phyloP scores from a whole-genome alignment of 2,113 vertebrate species.

The Poeciliopsis turrubarensis region DNA sequence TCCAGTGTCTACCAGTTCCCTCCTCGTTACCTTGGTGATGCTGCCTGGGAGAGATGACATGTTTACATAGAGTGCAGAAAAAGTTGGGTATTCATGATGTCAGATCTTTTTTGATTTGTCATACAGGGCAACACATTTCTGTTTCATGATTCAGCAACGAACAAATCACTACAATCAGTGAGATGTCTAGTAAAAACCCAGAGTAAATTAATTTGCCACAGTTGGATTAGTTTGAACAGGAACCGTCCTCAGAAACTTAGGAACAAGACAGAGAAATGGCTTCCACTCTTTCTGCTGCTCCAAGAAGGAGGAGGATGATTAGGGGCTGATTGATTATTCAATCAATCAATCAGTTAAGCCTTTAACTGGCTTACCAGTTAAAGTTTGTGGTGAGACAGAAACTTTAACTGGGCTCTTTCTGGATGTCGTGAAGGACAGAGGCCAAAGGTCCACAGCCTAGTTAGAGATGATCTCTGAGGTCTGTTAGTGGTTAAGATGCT shows the following conservation, averaged over 20 bases:
- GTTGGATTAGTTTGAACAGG: neutral
- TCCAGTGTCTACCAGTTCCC: neutral
- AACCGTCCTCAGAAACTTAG: neutral
- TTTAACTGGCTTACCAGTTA: no score
- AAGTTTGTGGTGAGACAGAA: neutral
- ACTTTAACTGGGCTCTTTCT: neutral
- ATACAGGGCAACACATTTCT: no score
- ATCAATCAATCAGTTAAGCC: no score
- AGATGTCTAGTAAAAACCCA: no score
- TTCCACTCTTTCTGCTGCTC: no score
- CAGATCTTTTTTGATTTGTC: no score
- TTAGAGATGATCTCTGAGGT: neutral
- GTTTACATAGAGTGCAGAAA: neutral
- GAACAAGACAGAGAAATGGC: neutral
- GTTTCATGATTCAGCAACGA: no score
- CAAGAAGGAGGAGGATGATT: no score
- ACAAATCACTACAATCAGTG: no score
- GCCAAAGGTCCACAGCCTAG: neutral
- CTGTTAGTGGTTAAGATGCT: neutral
- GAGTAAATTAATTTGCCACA: neutral
- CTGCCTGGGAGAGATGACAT: neutral
- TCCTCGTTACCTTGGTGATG: neutral
- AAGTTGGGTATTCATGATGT: no score
- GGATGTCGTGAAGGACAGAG: neutral
- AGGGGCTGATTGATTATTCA: no score